phyloP scores from a whole-genome alignment of 2,888 invertebrate genomes.

The Dendrolimus houi region DNA sequence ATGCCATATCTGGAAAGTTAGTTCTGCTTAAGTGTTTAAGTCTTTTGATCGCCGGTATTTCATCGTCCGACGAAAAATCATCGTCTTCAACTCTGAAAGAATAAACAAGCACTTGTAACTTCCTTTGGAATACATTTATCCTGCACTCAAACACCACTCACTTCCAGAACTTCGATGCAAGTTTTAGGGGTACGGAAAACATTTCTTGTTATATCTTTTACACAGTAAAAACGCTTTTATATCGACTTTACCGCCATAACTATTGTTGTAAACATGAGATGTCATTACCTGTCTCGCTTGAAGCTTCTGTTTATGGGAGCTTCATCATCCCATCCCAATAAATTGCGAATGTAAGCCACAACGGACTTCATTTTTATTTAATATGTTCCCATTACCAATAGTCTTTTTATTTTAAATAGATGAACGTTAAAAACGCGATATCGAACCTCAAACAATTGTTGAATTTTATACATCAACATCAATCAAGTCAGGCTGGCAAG shows the following conservation, averaged over 20 bases:
- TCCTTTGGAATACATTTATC: not conserved
- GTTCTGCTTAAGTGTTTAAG: constrained; percentile 49
- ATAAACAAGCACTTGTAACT: constrained; percentile 7
- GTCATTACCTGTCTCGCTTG: constrained; percentile 71
- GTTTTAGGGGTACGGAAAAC: constrained; percentile 50
- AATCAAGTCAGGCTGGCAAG: too few relatives aligned
- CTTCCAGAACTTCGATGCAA: constrained; percentile 62
- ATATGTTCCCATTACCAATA: constrained; percentile 54
- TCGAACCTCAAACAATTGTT: constrained; percentile 18
- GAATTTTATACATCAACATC: too few relatives aligned
- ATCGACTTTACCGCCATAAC: constrained; percentile 70
- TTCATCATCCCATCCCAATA: constrained; percentile 54
- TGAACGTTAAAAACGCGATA: constrained; percentile 25
- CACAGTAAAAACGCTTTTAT: constrained; percentile 22
- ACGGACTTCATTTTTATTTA: constrained; percentile 59
- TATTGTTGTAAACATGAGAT: constrained; percentile 65
- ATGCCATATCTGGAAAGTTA: constrained; percentile 50
- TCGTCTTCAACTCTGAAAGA: constrained; percentile 51
- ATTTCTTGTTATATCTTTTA: constrained; percentile 25
- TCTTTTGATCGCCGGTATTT: constrained; percentile 52
- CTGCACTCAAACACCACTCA: constrained; percentile 21
- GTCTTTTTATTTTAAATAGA: constrained; percentile 4
- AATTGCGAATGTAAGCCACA: constrained; percentile 56
- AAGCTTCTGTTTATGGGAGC: constrained; percentile 40
- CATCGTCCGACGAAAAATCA: constrained; percentile 57